Percentiles rank a stretch among this genome's conserved stretches.
Evolutionary conservation across 2,797 vertebrate species (phyloP).

Genomic region (Tapirus indicus): DNA sequence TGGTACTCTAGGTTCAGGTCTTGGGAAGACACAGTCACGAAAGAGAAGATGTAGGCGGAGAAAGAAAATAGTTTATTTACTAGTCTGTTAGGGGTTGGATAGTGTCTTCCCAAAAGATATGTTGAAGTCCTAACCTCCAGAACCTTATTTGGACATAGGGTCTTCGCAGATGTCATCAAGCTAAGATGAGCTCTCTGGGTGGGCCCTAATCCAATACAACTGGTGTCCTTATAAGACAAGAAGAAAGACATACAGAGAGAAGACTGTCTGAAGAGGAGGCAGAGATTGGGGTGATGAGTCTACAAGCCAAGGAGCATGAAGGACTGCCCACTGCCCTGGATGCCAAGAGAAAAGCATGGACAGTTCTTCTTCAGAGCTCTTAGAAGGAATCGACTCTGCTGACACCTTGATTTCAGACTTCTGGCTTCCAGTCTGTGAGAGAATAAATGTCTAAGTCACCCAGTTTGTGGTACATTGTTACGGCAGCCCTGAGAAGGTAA

Average conservation of each 20-base stretch:
- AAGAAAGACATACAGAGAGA: neutral
- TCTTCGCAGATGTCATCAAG: neutral
- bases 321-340: rapidly evolving
- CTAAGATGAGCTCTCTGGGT: neutral
- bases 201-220: rapidly evolving
- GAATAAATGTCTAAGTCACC: rapidly evolving
- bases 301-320: rapidly evolving
- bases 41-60: rapidly evolving
- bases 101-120: neutral
- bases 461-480: rapidly evolving
- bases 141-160: neutral
- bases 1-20: neutral
- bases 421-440: rapidly evolving
- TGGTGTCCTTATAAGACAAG: neutral
- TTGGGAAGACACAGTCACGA: neutral
- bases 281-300: rapidly evolving
- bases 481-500: rapidly evolving
- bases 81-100: neutral
- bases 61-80: no score
- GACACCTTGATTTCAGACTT: rapidly evolving
- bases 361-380: neutral
- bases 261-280: rapidly evolving
- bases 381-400: rapidly evolving
- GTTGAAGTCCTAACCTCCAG: neutral
- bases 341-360: rapidly evolving